Percentiles rank a stretch among this genome's conserved stretches.
Conservation (phyloP, 2,888 invertebrate species). For the Eilema caniola region DNA sequence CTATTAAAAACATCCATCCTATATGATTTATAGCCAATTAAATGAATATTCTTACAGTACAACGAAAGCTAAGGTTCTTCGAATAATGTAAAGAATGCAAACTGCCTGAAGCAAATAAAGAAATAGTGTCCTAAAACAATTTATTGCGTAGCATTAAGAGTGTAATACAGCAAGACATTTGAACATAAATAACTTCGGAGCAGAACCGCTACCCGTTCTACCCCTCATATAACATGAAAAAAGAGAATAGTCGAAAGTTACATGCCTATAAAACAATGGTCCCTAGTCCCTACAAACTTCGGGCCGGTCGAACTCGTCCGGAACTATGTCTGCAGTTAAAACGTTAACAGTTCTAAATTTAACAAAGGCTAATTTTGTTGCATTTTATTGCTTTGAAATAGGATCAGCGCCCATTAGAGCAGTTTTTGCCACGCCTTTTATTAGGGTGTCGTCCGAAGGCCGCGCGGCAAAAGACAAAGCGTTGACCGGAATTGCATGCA, state of each 20-base stretch:
- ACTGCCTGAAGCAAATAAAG: background rate
- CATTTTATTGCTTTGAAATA: slow-evolving; percentile 85
- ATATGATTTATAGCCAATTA: too few relatives aligned
- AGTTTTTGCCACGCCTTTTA: slow-evolving; percentile 86
- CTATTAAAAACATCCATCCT: too few relatives aligned
- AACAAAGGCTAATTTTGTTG: slow-evolving; percentile 86
- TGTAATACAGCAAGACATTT: background rate
- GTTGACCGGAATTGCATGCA: slow-evolving; percentile 79
- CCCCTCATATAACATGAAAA: slow-evolving; percentile 35
- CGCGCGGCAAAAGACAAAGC: slow-evolving; percentile 83
- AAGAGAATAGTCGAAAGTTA: slow-evolving; percentile 60
- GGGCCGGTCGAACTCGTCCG: slow-evolving; percentile 61
- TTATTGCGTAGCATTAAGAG: background rate
- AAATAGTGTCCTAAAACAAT: background rate
- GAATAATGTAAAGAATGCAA: background rate
- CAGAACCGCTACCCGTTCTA: slow-evolving; percentile 31
- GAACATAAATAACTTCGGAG: slow-evolving; percentile 25
- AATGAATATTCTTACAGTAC: background rate
- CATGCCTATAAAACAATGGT: slow-evolving; percentile 70
- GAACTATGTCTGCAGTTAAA: slow-evolving; percentile 66
- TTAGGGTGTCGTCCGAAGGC: slow-evolving; percentile 85
- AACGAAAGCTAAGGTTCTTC: background rate
- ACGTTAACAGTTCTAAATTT: slow-evolving; percentile 76
- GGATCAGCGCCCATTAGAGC: slow-evolving; percentile 82
- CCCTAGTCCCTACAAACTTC: slow-evolving; percentile 46